Conservation (phyloP, 2,888 invertebrate species). For the Copidosoma aretas region DNA sequence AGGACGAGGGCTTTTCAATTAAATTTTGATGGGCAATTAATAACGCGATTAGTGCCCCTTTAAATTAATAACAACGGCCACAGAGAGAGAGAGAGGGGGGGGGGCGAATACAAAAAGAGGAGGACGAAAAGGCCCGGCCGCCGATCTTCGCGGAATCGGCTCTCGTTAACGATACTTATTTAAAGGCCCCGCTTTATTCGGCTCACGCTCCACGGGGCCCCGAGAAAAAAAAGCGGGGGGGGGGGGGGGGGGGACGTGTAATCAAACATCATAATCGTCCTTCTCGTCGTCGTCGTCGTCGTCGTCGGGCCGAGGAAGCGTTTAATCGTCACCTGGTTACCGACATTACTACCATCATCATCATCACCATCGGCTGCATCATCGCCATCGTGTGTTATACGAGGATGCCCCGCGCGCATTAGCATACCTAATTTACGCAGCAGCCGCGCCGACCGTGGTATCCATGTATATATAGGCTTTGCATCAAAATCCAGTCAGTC, state of each 20-base stretch:
- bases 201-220: not conserved
- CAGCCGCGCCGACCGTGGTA: not conserved
- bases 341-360: not conserved
- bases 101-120: not conserved
- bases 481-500: too few relatives aligned
- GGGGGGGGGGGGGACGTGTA: too few relatives aligned
- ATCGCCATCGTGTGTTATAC: too few relatives aligned
- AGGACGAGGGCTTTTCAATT: not conserved
- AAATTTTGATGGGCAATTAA: not conserved
- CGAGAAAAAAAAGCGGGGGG: too few relatives aligned
- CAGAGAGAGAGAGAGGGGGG: not conserved
- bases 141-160: too few relatives aligned
- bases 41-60: not conserved
- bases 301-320: not conserved
- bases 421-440: conserved; percentile 28
- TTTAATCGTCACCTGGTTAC: conserved; percentile 35
- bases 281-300: too few relatives aligned
- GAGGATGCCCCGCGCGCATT: too few relatives aligned
- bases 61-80: not conserved
- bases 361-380: too few relatives aligned
- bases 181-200: conserved; percentile 3
- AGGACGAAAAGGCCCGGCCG: not conserved
- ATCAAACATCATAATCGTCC: conserved; percentile 28
- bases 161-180: not conserved
- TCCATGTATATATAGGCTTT: too few relatives aligned